Percentiles rank a stretch among this genome's conserved stretches.
Conservation (phyloP, 2,797 vertebrate species). For the Hoplostethus atlanticus region DNA sequence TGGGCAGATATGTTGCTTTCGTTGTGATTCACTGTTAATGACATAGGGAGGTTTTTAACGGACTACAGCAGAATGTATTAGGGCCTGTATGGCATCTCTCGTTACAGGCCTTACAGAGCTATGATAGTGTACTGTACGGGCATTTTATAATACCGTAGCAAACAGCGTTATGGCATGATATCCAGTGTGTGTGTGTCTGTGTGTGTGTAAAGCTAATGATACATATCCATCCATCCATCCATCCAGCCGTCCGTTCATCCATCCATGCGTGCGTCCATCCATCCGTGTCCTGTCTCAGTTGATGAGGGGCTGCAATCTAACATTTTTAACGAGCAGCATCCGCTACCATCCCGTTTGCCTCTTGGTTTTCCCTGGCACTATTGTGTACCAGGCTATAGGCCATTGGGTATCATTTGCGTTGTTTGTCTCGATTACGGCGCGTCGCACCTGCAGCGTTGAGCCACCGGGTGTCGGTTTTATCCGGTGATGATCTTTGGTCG, state of each 20-base stretch:
- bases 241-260: slow-evolving; percentile 8
- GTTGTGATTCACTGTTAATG: slow-evolving; percentile 21
- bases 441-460: slow-evolving; percentile 58
- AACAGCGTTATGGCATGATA: slow-evolving; percentile 54
- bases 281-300: slow-evolving; percentile 31
- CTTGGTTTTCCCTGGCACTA: slow-evolving; percentile 14
- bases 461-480: slow-evolving; percentile 47
- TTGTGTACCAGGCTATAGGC: slow-evolving; percentile 15
- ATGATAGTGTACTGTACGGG: slow-evolving; percentile 36
- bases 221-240: slow-evolving; percentile 46
- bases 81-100: slow-evolving; percentile 47
- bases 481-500: slow-evolving; percentile 42
- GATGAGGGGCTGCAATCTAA: slow-evolving; percentile 26
- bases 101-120: slow-evolving; percentile 52
- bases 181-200: slow-evolving; percentile 23
- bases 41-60: slow-evolving; percentile 2
- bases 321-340: slow-evolving; percentile 23
- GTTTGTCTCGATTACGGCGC: slow-evolving; percentile 49
- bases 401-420: slow-evolving; percentile 32
- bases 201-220: slow-evolving; percentile 42
- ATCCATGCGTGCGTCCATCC: background rate
- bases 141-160: slow-evolving; percentile 51
- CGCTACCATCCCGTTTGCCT: slow-evolving; percentile 20
- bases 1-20: slow-evolving; percentile 35
- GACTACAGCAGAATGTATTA: slow-evolving; percentile 6